Evolutionary conservation across 1,140 invertebrate genomes (phyloP).

Genomic region (Eupeodes corollae): DNA sequence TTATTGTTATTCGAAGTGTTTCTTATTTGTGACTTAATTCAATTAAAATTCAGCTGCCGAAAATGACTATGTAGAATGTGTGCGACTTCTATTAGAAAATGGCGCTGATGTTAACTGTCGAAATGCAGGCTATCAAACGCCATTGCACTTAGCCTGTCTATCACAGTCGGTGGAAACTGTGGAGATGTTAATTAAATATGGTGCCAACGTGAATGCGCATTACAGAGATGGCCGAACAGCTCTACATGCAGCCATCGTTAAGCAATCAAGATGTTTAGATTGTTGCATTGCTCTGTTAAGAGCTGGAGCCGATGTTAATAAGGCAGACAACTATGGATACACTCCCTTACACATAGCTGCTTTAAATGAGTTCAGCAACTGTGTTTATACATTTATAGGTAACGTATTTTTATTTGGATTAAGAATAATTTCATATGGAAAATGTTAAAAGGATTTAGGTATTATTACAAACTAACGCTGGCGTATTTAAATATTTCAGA

Average conservation of each 20-base stretch:
- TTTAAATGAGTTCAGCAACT: slow-evolving; percentile 66
- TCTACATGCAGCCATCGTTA: slow-evolving; percentile 66
- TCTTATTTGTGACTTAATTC: background rate
- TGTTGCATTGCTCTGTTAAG: slow-evolving; percentile 52
- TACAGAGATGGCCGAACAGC: slow-evolving; percentile 63
- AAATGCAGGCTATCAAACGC: slow-evolving; percentile 62
- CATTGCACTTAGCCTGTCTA: slow-evolving; percentile 65
- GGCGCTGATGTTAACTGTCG: slow-evolving; percentile 54
- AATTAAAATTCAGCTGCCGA: slow-evolving; percentile 46
- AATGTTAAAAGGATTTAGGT: too few relatives aligned
- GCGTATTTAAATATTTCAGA: too few relatives aligned
- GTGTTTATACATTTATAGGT: slow-evolving; percentile 60
- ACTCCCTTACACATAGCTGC: slow-evolving; percentile 73
- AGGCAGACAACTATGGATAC: slow-evolving; percentile 65
- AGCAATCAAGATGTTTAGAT: slow-evolving; percentile 59
- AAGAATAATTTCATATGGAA: too few relatives aligned
- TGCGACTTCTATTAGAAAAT: slow-evolving; percentile 55
- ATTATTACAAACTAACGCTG: too few relatives aligned
- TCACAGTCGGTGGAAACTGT: slow-evolving; percentile 62
- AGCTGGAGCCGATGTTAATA: slow-evolving; percentile 64
- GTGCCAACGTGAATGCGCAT: slow-evolving; percentile 49
- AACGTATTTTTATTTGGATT: too few relatives aligned
- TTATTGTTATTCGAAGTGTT: background rate
- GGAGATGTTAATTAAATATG: slow-evolving; percentile 49
- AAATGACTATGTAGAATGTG: slow-evolving; percentile 63